Base-by-base conservation (phyloP, 2,113 vertebrate species). In the Anolis carolinensis region DNA sequence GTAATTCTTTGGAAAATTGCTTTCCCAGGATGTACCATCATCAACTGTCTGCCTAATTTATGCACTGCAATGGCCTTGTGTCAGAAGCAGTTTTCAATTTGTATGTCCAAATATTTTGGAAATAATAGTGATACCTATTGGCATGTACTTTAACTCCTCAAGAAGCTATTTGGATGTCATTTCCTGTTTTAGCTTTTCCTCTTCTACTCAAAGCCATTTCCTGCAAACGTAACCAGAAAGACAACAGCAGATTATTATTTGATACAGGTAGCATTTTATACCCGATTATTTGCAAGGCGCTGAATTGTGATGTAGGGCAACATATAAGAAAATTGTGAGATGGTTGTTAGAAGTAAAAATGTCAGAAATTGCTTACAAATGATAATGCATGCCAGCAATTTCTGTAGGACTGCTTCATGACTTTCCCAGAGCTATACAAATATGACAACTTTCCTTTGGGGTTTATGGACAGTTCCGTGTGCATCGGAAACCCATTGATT, bases 1-100 rank as follows among this genome's bases (percentile, higher is more conserved):
- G 16, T n/a, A 36, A 36, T 65, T 89, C 83, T 89, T 84, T 84
- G 52, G 65, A 86, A 78, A 65, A 52, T 79, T 82, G 89, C 87
- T 79, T 50, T 79, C 11, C 21, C 34, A 9, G 55, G 79, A 80
- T 48, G 16, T 8, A 1, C 75, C 77, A 68, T n/a, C 50, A 71
- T 68, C 14, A 63, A 44, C 27, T 75, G 30, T 25, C 71, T 59
- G 11, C 25, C 59, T 63, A 23, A 10, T 27, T 11, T 18, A 76
- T 75, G 59, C 39, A 39, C 39, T 63, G 36, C n/a, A 44, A n/a
- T 30, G 68, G 44, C 79, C 89, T 75, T 90, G 1, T 62, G 27
- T 79, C 39, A n/a, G 44, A 16, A 73, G n/a, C 70, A 81, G 0
- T 73, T 81, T 52, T 65, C 36, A 50, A 27, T 30, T 23, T 25